These are phyloP conservation scores for Macquaria ambigua DNA, from an alignment of 2,113 vertebrate genomes.

Conservation along the genomic window DNA sequence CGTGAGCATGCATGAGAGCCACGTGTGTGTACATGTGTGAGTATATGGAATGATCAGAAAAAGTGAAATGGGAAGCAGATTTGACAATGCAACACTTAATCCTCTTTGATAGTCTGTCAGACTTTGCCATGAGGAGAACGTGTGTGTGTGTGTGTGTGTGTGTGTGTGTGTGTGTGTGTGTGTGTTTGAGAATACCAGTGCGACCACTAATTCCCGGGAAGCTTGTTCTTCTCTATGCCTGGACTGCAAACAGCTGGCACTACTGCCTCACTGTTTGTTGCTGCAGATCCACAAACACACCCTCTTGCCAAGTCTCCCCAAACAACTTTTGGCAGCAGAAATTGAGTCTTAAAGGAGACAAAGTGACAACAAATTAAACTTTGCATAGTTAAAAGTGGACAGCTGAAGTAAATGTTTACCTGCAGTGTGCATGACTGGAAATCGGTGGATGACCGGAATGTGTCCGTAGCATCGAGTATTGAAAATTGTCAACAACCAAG, in stretches of 20 bases:
- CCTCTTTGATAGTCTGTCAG: slow-evolving; percentile 41
- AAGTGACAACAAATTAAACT: slow-evolving; percentile 44
- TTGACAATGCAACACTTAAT: slow-evolving; percentile 54
- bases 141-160: slow-evolving; percentile 30
- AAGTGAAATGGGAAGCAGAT: slow-evolving; percentile 38
- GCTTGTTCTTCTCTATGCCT: slow-evolving; percentile 40
- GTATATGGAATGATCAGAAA: slow-evolving; percentile 15
- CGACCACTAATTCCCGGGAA: slow-evolving; percentile 54
- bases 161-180: slow-evolving; percentile 19
- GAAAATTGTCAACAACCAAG: not conserved
- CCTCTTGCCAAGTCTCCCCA: slow-evolving; percentile 46
- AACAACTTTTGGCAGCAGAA: slow-evolving; percentile 38
- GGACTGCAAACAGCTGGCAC: slow-evolving; percentile 63
- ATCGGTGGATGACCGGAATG: not conserved
- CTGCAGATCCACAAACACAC: slow-evolving; percentile 35
- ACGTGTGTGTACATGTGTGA: slow-evolving; percentile 4
- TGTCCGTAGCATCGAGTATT: not conserved
- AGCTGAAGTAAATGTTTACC: not conserved
- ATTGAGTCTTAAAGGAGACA: slow-evolving; percentile 33
- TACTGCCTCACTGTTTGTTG: slow-evolving; percentile 32
- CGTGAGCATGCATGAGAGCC: slow-evolving; percentile 5
- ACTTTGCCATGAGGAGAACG: not conserved
- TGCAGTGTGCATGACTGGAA: not conserved
- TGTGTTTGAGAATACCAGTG: slow-evolving; percentile 22
- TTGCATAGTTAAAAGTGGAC: slow-evolving; percentile 14